These are phyloP conservation scores for Lasioglossum albipes DNA, from an alignment of 1,140 invertebrate species.

Conservation along the genomic window DNA sequence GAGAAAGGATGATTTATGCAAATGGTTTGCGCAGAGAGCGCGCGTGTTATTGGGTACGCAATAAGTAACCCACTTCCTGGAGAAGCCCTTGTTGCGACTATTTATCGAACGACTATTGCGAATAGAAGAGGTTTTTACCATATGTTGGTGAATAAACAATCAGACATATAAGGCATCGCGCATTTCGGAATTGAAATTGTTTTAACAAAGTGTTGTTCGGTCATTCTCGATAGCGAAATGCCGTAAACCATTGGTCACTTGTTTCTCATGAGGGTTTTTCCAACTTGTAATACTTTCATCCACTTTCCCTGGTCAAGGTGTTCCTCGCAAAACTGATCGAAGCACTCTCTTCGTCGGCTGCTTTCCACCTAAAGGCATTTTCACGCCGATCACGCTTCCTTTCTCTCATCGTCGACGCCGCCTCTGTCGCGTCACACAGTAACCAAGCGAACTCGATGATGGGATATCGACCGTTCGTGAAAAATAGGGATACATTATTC, in stretches of 20 bases:
- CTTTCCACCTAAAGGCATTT: constrained; percentile 51
- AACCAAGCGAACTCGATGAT: constrained; percentile 15
- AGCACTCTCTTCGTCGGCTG: constrained; percentile 25
- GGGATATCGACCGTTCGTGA: constrained; percentile 45
- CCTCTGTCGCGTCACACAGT: constrained; percentile 7
- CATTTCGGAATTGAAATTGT: no score
- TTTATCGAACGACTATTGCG: no score
- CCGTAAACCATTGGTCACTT: constrained; percentile 18
- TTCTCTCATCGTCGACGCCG: constrained; percentile 7
- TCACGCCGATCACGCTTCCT: constrained; percentile 45
- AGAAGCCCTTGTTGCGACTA: no score
- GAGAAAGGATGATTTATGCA: no score
- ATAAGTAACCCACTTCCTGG: no score
- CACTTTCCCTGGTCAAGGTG: constrained; percentile 36
- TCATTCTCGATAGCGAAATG: not conserved
- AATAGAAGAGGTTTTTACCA: no score
- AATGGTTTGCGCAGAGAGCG: no score
- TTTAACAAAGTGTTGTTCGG: no score
- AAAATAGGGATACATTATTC: not conserved
- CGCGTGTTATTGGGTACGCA: no score
- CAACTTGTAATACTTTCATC: constrained; percentile 44
- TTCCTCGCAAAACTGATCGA: constrained; percentile 39
- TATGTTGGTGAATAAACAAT: no score
- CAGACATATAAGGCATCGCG: no score
- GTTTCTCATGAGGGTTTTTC: constrained; percentile 18